A percentile compares a stretch with the other conserved stretches of the same genome.
These are phyloP conservation scores for Propithecus perrieri DNA, from an alignment of 2,797 vertebrate genomes.

Conservation along the genomic window DNA sequence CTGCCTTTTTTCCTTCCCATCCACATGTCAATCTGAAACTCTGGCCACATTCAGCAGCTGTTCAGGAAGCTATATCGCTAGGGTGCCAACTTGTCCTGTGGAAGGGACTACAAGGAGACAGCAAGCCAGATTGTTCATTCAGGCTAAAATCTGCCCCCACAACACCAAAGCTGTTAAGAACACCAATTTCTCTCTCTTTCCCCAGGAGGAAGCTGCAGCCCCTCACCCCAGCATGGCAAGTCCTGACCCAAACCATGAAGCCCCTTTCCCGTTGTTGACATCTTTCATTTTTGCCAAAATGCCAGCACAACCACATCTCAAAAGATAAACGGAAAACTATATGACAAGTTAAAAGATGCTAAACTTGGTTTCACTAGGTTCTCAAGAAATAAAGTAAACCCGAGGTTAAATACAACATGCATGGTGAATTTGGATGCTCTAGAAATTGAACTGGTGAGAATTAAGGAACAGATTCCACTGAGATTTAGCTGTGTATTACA, in stretches of 20 bases:
- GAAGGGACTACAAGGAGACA: not conserved
- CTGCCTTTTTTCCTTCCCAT: not conserved
- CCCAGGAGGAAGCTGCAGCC: not conserved
- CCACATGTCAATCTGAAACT: not conserved
- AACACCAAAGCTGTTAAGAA: not conserved
- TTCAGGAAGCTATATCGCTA: not conserved
- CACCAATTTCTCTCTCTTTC: not conserved
- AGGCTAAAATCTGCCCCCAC: not conserved
- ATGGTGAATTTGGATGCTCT: not conserved
- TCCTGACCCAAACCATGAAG: not conserved
- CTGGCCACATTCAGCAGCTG: not conserved
- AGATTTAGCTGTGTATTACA: not conserved
- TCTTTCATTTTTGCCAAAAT: not conserved
- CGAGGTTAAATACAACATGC: not conserved
- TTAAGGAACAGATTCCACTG: not conserved
- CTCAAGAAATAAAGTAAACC: not conserved
- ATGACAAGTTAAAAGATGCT: not conserved
- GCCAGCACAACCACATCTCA: not conserved
- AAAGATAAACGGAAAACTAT: not conserved
- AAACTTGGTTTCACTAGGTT: not conserved
- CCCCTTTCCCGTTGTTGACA: not conserved
- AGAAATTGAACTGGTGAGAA: not conserved
- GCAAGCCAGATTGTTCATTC: not conserved
- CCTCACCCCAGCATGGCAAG: rapidly evolving
- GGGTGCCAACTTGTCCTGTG: not conserved